Conservation (phyloP, 2,113 vertebrate species). For the Barnardius zonarius region DNA sequence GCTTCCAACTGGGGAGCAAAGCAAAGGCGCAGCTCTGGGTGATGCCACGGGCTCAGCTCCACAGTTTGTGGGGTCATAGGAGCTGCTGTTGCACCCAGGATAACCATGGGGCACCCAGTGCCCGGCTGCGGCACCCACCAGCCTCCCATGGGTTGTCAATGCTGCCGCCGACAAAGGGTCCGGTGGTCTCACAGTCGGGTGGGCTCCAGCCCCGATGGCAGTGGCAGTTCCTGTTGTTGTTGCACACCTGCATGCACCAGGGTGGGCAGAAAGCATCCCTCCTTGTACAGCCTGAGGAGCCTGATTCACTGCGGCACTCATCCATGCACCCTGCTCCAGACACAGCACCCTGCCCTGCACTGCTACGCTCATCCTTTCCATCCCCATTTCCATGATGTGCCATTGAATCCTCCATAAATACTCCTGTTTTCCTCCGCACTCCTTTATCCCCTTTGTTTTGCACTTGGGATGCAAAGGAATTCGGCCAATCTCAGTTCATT, state of each 20-base stretch:
- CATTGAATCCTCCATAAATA: background rate
- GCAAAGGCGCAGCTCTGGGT: background rate
- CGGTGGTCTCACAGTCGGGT: background rate
- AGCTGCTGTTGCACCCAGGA: background rate
- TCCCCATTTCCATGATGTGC: background rate
- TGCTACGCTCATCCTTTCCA: background rate
- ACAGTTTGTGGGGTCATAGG: background rate
- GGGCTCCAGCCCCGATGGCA: constrained; percentile 24
- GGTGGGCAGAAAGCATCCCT: background rate
- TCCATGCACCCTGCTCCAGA: background rate
- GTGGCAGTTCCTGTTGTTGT: background rate
- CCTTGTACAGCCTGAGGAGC: background rate
- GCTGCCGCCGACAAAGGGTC: background rate
- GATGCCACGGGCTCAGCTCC: background rate
- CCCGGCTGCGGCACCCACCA: background rate
- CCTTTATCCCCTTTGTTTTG: background rate
- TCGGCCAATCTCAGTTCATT: background rate
- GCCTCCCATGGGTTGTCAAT: background rate
- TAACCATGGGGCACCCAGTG: background rate
- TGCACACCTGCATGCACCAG: background rate
- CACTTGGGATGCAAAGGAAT: background rate
- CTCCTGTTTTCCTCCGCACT: background rate
- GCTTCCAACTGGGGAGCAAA: background rate
- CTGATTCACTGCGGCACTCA: background rate
- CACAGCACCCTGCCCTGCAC: background rate